Conservation (phyloP, 2,113 vertebrate genomes). For the Microtus montanus region DNA sequence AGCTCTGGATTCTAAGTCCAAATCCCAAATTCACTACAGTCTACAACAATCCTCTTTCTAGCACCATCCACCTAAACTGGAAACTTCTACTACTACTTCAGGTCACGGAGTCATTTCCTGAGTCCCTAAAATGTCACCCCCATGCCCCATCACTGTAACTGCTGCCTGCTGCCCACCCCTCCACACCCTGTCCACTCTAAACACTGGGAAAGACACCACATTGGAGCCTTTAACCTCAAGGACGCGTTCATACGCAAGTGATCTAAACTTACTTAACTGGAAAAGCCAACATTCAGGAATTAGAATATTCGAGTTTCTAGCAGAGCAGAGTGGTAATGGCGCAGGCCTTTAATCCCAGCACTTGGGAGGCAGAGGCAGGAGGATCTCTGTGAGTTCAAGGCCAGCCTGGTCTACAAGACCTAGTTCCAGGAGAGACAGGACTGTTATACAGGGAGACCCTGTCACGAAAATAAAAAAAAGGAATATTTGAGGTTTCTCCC, state of each 20-base stretch:
- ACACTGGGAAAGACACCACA: not conserved
- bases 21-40: not conserved
- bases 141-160: no score
- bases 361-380: no score
- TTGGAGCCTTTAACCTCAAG: slow-evolving; percentile 60
- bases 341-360: no score
- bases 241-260: slow-evolving; percentile 61
- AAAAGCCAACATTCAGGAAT: slow-evolving; percentile 38
- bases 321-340: no score
- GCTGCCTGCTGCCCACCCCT: not conserved
- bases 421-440: no score
- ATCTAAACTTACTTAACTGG: slow-evolving; percentile 52
- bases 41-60: not conserved
- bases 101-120: not conserved
- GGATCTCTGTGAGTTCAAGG: no score
- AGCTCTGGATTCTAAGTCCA: not conserved
- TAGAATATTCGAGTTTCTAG: not conserved
- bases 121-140: not conserved
- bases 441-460: no score
- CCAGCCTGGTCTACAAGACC: no score
- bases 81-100: not conserved
- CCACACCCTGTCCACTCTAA: not conserved
- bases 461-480: no score
- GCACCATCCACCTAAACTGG: not conserved
- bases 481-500: not conserved